Base-by-base conservation (phyloP, 2,113 vertebrate genomes). In the Aphyosemion australe region DNA sequence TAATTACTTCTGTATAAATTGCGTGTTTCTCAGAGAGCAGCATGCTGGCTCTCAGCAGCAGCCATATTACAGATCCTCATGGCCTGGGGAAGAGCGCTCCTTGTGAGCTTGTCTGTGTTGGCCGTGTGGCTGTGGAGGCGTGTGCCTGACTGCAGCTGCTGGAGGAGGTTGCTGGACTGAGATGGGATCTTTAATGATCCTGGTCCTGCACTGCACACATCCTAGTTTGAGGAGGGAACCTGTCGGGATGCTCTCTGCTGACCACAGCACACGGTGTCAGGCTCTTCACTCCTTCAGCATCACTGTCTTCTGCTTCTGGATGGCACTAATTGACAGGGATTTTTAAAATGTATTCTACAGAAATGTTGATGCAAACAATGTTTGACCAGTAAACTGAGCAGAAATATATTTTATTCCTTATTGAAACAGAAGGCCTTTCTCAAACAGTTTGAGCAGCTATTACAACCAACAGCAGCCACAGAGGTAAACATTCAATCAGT, bases 181-280 rank as follows among this genome's bases (percentile, higher is more conserved):
- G 57, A 77, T 67, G 54, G 55, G 74, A 65, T 83, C 46, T 81
- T 72, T 77, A 77, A 77, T 83, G 70, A 74, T 7, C 19, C 53
- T 43, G 60, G 57, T 69, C 65, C 49, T 49, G 10, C 37, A 26
- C 41, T 19, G 41, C 47, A 66, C 77, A 21, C 43, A 14, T 64
- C 61, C 56, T 60, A 75, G 20, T 78, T 65, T 65, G 76, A 83
- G 34, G 41, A 71, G 26, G 46, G 31, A 46, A 65, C 61, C 46
- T 72, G 49, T 20, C 66, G 60, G 60, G 52, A 59, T 43, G 41
- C 37, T 61, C 68, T 74, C 56, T 69, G 74, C 74, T 79, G 74
- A 87, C 43, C 11, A 12, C 52, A 64, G 74, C 77, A 61, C 21
- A 49, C 32, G 48, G 14, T 45, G 12, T n/a, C 34, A 0, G 53